Evolutionary conservation across 53 echinoderm and acorn worm species (phyloP).

Genomic region (Glandiceps talaboti): DNA sequence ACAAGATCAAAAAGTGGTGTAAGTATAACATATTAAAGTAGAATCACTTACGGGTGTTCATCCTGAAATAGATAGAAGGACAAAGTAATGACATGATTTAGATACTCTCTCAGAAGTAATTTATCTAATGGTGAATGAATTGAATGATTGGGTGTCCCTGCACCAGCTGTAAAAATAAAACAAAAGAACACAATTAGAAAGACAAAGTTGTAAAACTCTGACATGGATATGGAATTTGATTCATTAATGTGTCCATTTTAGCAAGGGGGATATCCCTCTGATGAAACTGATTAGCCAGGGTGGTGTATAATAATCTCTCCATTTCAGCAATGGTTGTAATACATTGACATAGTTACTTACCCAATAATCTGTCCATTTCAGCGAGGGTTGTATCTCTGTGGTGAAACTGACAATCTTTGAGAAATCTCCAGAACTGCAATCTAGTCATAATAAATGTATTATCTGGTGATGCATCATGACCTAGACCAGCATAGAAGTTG

Average conservation of each 20-base stretch:
- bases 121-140: conserved; percentile 96
- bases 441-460: conserved; percentile 96
- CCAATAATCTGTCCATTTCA: conserved; percentile 83
- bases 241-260: too few relatives aligned
- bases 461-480: conserved; percentile 82
- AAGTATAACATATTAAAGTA: too few relatives aligned
- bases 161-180: conserved; percentile 31
- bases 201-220: too few relatives aligned
- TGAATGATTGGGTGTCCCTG: conserved; percentile 48
- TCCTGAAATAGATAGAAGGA: conserved; percentile 69
- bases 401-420: conserved; percentile 91
- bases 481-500: conserved; percentile 89
- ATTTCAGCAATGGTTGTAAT: too few relatives aligned
- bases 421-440: conserved; percentile 93
- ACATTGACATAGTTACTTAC: too few relatives aligned
- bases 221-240: too few relatives aligned
- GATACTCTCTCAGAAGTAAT: conserved; percentile 81
- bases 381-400: conserved; percentile 56
- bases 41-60: conserved; percentile 63
- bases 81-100: conserved; percentile 82
- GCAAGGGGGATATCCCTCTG: too few relatives aligned
- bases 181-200: too few relatives aligned
- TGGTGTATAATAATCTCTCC: too few relatives aligned
- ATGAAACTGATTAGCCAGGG: too few relatives aligned
- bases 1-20: too few relatives aligned